Percentiles rank a stretch among this genome's conserved stretches.
Evolutionary conservation across 1,140 invertebrate genomes (phyloP).

Genomic region (Drosophila yakuba): DNA sequence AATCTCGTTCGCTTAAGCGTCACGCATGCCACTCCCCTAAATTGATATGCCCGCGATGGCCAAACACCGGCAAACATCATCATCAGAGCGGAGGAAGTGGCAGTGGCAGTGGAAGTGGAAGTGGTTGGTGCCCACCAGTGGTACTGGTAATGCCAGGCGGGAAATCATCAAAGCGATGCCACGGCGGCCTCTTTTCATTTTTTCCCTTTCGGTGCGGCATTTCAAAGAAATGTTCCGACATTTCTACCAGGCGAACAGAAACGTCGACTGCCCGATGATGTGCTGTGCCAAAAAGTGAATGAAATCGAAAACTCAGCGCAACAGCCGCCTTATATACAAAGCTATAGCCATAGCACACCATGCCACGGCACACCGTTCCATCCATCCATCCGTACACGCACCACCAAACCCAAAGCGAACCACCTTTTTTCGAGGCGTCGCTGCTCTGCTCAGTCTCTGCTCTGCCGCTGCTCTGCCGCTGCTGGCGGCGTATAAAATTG

Average conservation of each 20-base stretch:
- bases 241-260: slow-evolving; percentile 76
- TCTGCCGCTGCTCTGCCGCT: slow-evolving; percentile 11
- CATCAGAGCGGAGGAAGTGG: slow-evolving; percentile 55
- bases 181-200: slow-evolving; percentile 64
- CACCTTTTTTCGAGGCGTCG: slow-evolving; percentile 50
- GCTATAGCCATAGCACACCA: slow-evolving; percentile 5
- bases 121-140: neutral
- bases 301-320: slow-evolving; percentile 66
- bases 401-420: slow-evolving; percentile 31
- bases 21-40: slow-evolving; percentile 81
- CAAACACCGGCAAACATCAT: slow-evolving; percentile 78
- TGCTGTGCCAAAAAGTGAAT: slow-evolving; percentile 73
- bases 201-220: slow-evolving; percentile 73
- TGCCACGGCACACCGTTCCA: slow-evolving; percentile 7
- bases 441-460: slow-evolving; percentile 1
- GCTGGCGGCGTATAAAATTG: slow-evolving; percentile 68
- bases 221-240: slow-evolving; percentile 82
- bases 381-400: slow-evolving; percentile 19
- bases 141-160: slow-evolving; percentile 45
- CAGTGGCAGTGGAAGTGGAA: slow-evolving; percentile 27
- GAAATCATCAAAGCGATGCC: slow-evolving; percentile 80
- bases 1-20: slow-evolving; percentile 79
- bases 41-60: slow-evolving; percentile 75
- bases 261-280: slow-evolving; percentile 56
- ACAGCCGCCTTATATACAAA: slow-evolving; percentile 16